Conservation (phyloP, 2,797 vertebrate genomes). For the Nannoperca australis region DNA sequence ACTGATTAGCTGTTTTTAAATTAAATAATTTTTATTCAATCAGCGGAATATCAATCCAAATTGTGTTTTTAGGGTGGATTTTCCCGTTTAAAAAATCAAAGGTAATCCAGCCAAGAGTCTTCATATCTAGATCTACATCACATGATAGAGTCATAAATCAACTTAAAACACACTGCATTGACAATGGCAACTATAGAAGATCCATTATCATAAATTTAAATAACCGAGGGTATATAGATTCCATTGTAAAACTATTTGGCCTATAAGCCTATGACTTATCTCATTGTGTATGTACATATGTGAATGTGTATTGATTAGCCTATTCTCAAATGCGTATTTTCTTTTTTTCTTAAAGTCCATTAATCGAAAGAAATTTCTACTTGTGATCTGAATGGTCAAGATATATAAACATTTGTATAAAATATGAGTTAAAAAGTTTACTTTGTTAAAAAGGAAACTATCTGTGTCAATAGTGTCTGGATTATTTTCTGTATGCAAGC, state of each 20-base stretch:
- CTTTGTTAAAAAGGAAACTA: background rate
- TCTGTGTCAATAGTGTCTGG: background rate
- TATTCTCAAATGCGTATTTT: background rate
- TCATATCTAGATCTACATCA: slow-evolving; percentile 53
- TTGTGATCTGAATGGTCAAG: too few relatives aligned
- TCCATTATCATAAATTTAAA: background rate
- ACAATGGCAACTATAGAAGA: background rate
- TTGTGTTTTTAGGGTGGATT: slow-evolving; percentile 14
- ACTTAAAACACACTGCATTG: slow-evolving; percentile 33
- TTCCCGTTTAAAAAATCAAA: slow-evolving; percentile 7
- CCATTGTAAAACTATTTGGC: background rate
- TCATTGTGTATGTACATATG: background rate
- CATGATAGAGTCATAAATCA: slow-evolving; percentile 23
- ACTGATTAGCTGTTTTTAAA: background rate
- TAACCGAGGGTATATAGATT: background rate
- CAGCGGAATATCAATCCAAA: background rate
- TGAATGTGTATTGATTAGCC: background rate
- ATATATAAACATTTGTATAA: background rate
- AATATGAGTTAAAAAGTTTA: background rate
- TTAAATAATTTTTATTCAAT: too few relatives aligned
- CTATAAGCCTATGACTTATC: background rate
- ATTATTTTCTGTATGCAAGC: background rate
- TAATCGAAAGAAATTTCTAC: background rate
- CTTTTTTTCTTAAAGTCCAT: background rate
- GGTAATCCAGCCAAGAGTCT: slow-evolving; percentile 5